Conservation (phyloP, 1,140 invertebrate genomes). For the Drosophila arawakana region DNA sequence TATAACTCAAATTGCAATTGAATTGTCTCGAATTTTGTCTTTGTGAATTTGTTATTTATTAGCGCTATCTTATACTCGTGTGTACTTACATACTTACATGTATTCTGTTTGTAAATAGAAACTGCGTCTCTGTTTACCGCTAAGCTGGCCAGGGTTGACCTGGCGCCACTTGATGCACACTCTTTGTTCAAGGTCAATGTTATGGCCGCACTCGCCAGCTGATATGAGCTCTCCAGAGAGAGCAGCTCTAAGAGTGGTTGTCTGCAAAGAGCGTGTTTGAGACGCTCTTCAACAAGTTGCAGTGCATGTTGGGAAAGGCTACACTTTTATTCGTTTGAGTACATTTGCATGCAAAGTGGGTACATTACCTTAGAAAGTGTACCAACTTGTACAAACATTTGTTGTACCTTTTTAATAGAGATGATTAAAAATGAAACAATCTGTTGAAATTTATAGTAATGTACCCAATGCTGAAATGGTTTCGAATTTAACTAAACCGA, state of each 20-base stretch:
- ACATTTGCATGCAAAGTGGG: no score
- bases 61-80: neutral
- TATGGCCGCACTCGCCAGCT: conserved; percentile 8
- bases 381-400: no score
- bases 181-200: conserved; percentile 39
- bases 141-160: neutral
- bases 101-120: conserved; percentile 4
- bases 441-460: no score
- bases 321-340: neutral
- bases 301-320: neutral
- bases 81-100: neutral
- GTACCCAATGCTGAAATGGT: no score
- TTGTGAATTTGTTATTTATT: conserved; percentile 14
- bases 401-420: no score
- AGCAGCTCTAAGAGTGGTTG: neutral
- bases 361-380: no score
- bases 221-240: conserved; percentile 2
- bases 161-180: conserved; percentile 32
- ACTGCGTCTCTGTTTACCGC: conserved; percentile 4
- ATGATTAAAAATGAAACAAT: no score
- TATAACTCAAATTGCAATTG: conserved; percentile 4
- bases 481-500: neutral
- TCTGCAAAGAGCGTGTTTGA: neutral
- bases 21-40: conserved; percentile 1
- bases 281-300: conserved; percentile 9